Evolutionary conservation across 2,797 vertebrate species (phyloP).

Genomic region (Hafferia zeledoni): DNA sequence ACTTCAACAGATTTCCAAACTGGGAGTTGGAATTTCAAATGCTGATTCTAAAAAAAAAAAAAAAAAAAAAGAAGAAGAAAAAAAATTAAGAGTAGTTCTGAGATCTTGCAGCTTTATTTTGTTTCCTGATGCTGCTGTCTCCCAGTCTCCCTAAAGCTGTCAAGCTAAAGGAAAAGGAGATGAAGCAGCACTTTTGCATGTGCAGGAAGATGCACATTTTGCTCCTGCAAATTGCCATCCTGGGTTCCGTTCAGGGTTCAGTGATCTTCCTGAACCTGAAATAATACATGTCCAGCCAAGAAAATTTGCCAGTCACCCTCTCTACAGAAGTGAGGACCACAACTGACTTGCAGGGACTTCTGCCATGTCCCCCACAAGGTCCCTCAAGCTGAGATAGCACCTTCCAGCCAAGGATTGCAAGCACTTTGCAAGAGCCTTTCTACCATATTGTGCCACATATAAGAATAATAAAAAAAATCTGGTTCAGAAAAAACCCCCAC

Average conservation of each 20-base stretch:
- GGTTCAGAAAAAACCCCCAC: not conserved
- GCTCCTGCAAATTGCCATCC: not conserved
- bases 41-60: not conserved
- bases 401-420: not conserved
- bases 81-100: not conserved
- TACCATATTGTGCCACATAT: not conserved
- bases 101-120: not conserved
- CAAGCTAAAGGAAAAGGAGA: not conserved
- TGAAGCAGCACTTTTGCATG: not conserved
- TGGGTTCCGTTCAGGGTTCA: not conserved
- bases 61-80: rapidly evolving
- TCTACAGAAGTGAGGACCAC: not conserved
- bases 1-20: not conserved
- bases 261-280: not conserved
- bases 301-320: not conserved
- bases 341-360: not conserved
- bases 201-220: not conserved
- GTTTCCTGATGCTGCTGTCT: not conserved
- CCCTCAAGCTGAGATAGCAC: not conserved
- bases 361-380: rapidly evolving
- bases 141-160: not conserved
- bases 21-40: slow-evolving; percentile 2
- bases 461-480: not conserved
- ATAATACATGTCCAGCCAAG: not conserved
- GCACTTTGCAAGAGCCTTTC: not conserved